Conservation (phyloP, 2,113 vertebrate species). For the Toxotes chatareus region DNA sequence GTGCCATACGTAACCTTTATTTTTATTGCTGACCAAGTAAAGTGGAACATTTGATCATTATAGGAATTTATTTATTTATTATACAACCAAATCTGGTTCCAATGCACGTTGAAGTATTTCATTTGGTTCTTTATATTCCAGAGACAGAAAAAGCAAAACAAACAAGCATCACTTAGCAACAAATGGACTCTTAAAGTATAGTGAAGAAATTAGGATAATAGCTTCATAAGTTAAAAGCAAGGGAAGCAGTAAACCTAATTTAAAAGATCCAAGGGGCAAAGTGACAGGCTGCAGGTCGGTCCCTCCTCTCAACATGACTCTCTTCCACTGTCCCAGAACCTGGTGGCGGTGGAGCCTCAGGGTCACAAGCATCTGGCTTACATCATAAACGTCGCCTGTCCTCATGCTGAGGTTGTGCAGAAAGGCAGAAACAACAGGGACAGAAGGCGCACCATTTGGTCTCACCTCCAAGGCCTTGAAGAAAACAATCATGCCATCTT, state of each 20-base stretch:
- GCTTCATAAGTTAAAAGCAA: background rate
- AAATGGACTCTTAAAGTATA: background rate
- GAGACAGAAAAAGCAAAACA: no score
- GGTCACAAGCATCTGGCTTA: conserved; percentile 53
- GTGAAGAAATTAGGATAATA: background rate
- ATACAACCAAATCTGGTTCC: no score
- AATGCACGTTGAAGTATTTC: background rate
- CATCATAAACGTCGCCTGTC: conserved; percentile 32
- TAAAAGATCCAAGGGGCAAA: conserved; percentile 2
- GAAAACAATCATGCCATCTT: conserved; percentile 20
- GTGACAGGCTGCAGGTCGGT: background rate
- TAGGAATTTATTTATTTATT: background rate
- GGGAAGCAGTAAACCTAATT: background rate
- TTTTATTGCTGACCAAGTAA: background rate
- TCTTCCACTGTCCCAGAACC: background rate
- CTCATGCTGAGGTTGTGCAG: conserved; percentile 46
- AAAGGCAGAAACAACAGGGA: conserved; percentile 45
- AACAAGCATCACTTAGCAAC: no score
- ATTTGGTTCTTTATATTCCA: background rate
- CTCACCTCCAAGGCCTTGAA: conserved; percentile 28
- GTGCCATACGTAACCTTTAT: background rate
- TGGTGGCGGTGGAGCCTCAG: background rate
- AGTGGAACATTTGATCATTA: background rate
- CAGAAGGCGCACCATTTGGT: conserved; percentile 54
- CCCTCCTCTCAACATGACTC: background rate